Evolutionary conservation across 2,797 vertebrate genomes (phyloP), one percentile per base, ranked within the genome.

Genomic region (Takifugu ocellatus): DNA sequence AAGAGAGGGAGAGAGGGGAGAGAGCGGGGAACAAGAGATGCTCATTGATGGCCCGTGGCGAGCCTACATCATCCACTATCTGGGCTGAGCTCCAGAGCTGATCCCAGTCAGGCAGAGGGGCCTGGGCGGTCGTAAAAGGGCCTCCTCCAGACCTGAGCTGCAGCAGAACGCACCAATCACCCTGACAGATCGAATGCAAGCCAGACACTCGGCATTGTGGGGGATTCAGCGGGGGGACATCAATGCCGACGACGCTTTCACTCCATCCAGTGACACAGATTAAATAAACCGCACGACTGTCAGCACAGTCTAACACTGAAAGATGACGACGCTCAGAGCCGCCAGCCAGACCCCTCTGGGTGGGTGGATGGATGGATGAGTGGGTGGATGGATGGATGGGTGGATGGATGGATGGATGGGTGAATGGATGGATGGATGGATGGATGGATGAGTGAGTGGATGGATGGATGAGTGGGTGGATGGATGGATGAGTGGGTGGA

Each of bases 71-170:
- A 63, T 68, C 61, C 76, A 66, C 50, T 59, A 75, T 76, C 68
- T 76, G 78, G 81, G 79, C 86, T 44, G 17, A 61, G 66, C 75
- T 88, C 87, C 82, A 84, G 68, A 81, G 66, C 79, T 85, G 79
- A 78, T 87, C 75, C 84, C 70, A 87, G 87, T 84, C 72, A 70
- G 75, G 74, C 75, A 70, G 68, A 66, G 71, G 82, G 74, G 31
- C 77, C 56, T 75, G 74, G 31, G 31, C 7, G 31, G 31, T 33
- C 8, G 9, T 33, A 7, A 67, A 77, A 84, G 60, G 25, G 57
- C 42, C 69, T 76, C 47, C 10, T 39, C 36, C 43, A 44, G n/a
- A 44, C n/a, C 49, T 59, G 71, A 83, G 81, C 74, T 59, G 60
- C 56, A 74, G 65, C 57, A 61, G 69, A 68, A 71, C 66, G 67